Conservation (phyloP, 1,140 invertebrate species). For the Geopemphigus sp. region DNA sequence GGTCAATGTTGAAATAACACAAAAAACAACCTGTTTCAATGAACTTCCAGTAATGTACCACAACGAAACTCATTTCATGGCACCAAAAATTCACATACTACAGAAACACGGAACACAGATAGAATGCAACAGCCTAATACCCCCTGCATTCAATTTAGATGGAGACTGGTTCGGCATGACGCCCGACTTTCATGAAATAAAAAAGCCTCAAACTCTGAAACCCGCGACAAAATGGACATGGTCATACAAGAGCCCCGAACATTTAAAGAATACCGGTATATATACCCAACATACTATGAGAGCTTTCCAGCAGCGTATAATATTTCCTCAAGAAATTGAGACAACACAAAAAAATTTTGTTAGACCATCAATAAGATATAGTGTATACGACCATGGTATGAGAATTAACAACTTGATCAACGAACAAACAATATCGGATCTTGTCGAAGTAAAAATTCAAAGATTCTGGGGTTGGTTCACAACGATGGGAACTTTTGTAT, state of each 20-base stretch:
- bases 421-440: no score
- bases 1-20: no score
- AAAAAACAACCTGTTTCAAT: no score
- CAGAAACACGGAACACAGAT: conserved; percentile 1
- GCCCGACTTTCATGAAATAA: neutral
- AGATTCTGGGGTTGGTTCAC: neutral
- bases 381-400: neutral
- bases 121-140: neutral
- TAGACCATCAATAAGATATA: neutral
- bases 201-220: neutral
- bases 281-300: neutral
- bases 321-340: conserved; percentile 11
- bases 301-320: neutral
- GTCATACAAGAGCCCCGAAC: no score
- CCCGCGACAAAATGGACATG: neutral
- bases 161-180: no score
- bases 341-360: conserved; percentile 2
- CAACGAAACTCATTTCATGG: no score
- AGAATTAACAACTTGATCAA: neutral
- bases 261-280: neutral
- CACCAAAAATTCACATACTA: neutral
- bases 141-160: neutral
- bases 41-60: no score
- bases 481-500: neutral
- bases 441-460: no score